Evolutionary conservation across 2,113 vertebrate genomes (phyloP).

Genomic region (Heteronetta atricapilla): DNA sequence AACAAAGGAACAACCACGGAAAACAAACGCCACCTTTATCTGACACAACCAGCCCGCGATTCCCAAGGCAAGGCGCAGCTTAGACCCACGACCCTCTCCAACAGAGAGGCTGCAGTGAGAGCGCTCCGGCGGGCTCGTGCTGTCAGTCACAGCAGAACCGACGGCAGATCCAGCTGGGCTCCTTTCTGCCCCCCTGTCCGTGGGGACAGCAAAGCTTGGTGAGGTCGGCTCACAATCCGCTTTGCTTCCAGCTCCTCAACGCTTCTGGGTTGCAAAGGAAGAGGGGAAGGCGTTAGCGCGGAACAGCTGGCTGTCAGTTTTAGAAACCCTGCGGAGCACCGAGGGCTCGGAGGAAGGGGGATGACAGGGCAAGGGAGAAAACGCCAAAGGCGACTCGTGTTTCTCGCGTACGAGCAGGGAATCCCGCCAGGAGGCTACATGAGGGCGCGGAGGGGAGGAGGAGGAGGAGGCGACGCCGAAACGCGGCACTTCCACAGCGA

Average conservation of each 20-base stretch:
- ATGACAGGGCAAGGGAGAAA: neutral
- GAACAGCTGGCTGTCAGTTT: neutral
- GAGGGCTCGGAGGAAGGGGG: neutral
- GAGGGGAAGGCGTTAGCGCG: neutral
- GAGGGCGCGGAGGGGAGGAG: neutral
- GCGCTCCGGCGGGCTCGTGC: neutral
- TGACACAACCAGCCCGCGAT: neutral
- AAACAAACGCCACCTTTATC: neutral
- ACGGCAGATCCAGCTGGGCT: slow-evolving; percentile 24
- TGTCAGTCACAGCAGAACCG: slow-evolving; percentile 8
- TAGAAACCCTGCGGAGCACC: neutral
- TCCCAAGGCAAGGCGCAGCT: neutral
- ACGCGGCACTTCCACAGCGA: neutral
- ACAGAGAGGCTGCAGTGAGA: neutral
- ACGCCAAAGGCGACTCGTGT: neutral
- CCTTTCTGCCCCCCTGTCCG: neutral
- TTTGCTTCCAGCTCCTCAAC: slow-evolving; percentile 18
- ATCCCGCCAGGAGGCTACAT: neutral
- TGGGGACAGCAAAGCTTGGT: neutral
- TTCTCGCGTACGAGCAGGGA: neutral
- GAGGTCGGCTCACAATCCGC: slow-evolving; percentile 14
- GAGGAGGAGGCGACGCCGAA: neutral
- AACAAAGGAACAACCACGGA: neutral
- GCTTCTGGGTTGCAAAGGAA: neutral
- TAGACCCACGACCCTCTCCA: slow-evolving; percentile 20